Conservation (phyloP, 2,888 invertebrate genomes). For the Sphinx pinastri region DNA sequence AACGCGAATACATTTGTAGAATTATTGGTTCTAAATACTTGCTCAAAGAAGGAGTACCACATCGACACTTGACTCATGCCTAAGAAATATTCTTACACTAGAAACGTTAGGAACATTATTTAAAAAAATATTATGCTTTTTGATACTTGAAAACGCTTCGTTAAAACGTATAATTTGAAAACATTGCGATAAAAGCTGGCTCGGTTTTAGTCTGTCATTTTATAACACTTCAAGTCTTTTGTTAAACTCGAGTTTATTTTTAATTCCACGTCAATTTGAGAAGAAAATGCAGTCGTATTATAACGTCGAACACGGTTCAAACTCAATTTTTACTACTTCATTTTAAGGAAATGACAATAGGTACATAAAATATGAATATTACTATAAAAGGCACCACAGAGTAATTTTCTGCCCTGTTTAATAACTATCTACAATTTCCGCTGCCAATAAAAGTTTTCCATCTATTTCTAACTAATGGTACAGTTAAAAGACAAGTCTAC, state of each 20-base stretch:
- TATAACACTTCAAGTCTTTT: slow-evolving; percentile 20
- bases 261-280: slow-evolving; percentile 32
- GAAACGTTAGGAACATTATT: neutral
- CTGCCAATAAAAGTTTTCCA: neutral
- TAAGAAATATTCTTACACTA: no score
- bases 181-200: slow-evolving; percentile 13
- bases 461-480: neutral
- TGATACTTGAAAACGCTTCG: neutral
- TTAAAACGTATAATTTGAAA: neutral
- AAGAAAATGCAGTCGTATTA: slow-evolving; percentile 20
- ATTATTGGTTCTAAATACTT: no score
- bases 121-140: neutral
- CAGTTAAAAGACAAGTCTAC: no score
- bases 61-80: no score
- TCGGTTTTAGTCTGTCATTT: slow-evolving; percentile 20
- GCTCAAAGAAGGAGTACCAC: no score
- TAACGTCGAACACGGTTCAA: slow-evolving; percentile 29
- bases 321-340: slow-evolving; percentile 28
- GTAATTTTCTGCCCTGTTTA: neutral
- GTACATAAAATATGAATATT: neutral
- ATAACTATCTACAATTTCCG: neutral
- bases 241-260: slow-evolving; percentile 34
- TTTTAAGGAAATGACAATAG: neutral
- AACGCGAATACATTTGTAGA: no score
- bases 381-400: neutral